Percentiles rank a stretch among this genome's conserved stretches.
Evolutionary conservation across 1,140 invertebrate genomes (phyloP).

Genomic region (Cheumatopsyche charites): DNA sequence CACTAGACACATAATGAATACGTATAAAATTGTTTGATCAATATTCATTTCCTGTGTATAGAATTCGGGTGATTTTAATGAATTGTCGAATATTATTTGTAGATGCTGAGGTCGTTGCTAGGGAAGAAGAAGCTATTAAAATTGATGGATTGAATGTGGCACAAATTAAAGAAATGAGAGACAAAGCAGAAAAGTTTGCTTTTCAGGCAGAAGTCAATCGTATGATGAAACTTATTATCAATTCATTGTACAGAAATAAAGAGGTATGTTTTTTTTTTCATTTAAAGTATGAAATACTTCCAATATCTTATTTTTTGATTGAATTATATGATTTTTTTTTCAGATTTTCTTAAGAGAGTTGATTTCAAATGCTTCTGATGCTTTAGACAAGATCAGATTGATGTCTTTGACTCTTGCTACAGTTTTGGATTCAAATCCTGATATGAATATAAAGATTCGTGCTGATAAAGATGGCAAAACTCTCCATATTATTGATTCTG

Average conservation of each 20-base stretch:
- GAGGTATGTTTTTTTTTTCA: conserved; percentile 67
- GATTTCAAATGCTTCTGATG: conserved; percentile 97
- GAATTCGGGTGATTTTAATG: conserved; percentile 26
- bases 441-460: conserved; percentile 93
- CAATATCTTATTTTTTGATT: background rate
- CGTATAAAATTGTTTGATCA: conserved; percentile 51
- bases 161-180: conserved; percentile 89
- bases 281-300: background rate
- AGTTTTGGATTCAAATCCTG: conserved; percentile 78
- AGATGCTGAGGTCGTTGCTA: conserved; percentile 80
- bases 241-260: conserved; percentile 97
- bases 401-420: conserved; percentile 87
- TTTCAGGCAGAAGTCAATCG: conserved; percentile 98
- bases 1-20: conserved; percentile 17
- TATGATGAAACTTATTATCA: conserved; percentile 99
- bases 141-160: conserved; percentile 94
- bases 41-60: conserved; percentile 44
- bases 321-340: conserved; percentile 49
- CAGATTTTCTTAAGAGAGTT: conserved; percentile 96
- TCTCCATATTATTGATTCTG: conserved; percentile 94
- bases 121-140: conserved; percentile 97
- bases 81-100: conserved; percentile 50
- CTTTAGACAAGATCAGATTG: conserved; percentile 93
- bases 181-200: conserved; percentile 89
- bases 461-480: conserved; percentile 95